These are phyloP conservation scores for Gymnopithys bicolor DNA, from an alignment of 2,797 vertebrate genomes.

Conservation along the genomic window DNA sequence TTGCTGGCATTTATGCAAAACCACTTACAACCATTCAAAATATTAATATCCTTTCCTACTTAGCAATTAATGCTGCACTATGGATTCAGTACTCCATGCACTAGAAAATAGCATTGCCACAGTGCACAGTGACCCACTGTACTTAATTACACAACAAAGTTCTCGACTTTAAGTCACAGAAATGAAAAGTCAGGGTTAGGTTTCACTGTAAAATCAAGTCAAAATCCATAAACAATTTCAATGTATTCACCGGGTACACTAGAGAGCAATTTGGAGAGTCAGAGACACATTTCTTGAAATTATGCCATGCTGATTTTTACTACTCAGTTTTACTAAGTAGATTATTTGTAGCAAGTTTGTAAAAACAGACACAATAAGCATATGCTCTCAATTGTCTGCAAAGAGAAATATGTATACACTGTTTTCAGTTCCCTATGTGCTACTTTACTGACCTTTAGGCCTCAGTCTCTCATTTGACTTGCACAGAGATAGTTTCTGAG, in stretches of 20 bases:
- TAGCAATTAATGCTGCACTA: constrained; percentile 55
- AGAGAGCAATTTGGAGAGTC: constrained; percentile 13
- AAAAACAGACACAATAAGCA: background rate
- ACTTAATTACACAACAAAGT: constrained; percentile 65
- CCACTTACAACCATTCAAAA: constrained; percentile 60
- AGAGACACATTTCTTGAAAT: background rate
- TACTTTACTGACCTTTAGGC: background rate
- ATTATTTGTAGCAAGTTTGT: background rate
- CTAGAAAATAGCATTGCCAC: background rate
- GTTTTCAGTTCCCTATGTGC: background rate
- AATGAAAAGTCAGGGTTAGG: constrained; percentile 1
- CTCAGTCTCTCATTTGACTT: background rate
- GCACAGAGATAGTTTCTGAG: background rate
- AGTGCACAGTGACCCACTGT: constrained; percentile 24
- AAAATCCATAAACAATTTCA: constrained; percentile 28
- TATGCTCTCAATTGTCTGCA: background rate
- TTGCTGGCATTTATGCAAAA: constrained; percentile 65
- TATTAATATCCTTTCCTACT: constrained; percentile 63
- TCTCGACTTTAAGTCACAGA: background rate
- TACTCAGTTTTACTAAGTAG: background rate
- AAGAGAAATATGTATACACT: background rate
- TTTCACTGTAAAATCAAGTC: constrained; percentile 9
- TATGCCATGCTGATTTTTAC: background rate
- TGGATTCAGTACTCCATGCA: background rate
- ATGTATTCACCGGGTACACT: background rate